These are phyloP conservation scores for Columbina picui DNA, from an alignment of 2,113 vertebrate genomes.

Conservation along the genomic window DNA sequence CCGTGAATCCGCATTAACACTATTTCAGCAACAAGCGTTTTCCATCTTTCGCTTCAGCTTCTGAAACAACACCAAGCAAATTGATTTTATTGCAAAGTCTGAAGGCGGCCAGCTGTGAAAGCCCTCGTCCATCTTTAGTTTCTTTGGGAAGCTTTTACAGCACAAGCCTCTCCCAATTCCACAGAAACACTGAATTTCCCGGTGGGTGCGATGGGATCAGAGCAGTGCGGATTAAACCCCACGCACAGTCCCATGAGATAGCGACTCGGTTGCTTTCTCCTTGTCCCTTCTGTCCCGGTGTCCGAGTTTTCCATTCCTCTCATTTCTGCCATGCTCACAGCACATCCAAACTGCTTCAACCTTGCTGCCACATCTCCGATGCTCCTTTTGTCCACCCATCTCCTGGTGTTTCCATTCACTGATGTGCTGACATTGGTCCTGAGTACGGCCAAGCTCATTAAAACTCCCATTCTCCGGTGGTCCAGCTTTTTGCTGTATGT, in stretches of 20 bases:
- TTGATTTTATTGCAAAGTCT: not conserved
- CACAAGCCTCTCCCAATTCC: not conserved
- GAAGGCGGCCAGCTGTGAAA: not conserved
- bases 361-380: not conserved
- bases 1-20: too few relatives aligned
- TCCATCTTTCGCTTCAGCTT: not conserved
- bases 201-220: fast-evolving
- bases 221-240: not conserved
- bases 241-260: fast-evolving
- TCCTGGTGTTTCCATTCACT: not conserved
- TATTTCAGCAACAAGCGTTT: not conserved
- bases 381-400: not conserved
- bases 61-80: not conserved
- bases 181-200: not conserved
- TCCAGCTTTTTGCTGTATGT: not conserved
- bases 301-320: not conserved
- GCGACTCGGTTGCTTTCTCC: not conserved
- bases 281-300: fast-evolving
- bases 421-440: not conserved
- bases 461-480: not conserved
- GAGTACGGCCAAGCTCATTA: not conserved
- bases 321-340: not conserved
- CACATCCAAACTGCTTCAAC: not conserved
- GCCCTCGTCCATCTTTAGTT: not conserved
- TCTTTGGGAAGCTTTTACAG: not conserved